Percentiles rank a stretch among this genome's conserved stretches.
Evolutionary conservation across 2,888 invertebrate species (phyloP).

Genomic region (Disparrhopalites patrizii): DNA sequence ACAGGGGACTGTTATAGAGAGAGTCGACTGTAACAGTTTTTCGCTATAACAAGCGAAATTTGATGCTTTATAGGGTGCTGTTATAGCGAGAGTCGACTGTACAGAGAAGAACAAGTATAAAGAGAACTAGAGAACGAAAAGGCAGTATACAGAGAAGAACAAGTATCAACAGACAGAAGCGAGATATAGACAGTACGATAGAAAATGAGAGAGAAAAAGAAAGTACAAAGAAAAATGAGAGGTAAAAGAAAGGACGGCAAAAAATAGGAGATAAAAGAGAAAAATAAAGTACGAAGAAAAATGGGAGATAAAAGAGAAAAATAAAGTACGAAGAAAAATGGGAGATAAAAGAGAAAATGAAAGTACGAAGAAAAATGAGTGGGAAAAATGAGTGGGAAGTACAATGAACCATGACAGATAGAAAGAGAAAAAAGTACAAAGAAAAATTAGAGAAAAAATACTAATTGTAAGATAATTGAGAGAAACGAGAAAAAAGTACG

Average conservation of each 20-base stretch:
- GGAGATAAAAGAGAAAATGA: background rate
- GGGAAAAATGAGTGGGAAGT: background rate
- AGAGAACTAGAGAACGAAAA: background rate
- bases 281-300: background rate
- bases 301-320: slow-evolving; percentile 1
- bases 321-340: background rate
- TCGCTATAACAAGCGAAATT: too few species aligned
- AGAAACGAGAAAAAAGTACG: background rate
- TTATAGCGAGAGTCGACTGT: too few species aligned
- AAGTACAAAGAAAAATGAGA: background rate
- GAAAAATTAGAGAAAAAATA: background rate
- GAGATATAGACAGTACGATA: too few species aligned
- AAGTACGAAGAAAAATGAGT: background rate
- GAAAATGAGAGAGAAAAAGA: too few species aligned
- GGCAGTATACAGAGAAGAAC: background rate
- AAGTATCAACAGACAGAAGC: slow-evolving; percentile 2
- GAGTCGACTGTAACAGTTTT: too few species aligned
- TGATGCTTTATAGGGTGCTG: too few species aligned
- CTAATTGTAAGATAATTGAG: background rate
- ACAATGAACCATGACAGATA: too few species aligned
- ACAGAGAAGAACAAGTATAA: too few species aligned
- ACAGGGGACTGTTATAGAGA: too few species aligned
- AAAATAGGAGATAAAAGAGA: background rate
- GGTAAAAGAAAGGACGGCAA: background rate
- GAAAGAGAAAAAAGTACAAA: background rate